Evolutionary conservation across 2,113 vertebrate species (phyloP).

Genomic region (Galemys pyrenaicus): DNA sequence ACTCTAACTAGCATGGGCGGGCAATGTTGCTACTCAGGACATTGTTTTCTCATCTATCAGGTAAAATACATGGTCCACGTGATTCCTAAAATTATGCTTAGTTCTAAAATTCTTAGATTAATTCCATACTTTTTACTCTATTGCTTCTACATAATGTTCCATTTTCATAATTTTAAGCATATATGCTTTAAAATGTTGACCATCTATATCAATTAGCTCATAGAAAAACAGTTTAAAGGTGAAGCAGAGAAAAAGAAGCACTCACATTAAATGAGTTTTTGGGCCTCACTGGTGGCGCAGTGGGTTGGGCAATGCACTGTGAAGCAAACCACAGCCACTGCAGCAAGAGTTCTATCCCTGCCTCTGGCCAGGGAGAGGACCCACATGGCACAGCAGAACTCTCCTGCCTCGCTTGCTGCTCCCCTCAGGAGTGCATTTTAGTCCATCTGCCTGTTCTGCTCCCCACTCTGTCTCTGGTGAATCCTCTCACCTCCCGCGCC

Average conservation of each 20-base stretch:
- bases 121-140: not conserved
- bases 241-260: slow-evolving; percentile 44
- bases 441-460: no score
- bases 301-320: not conserved
- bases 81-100: slow-evolving; percentile 17
- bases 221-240: slow-evolving; percentile 16
- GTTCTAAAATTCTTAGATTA: slow-evolving; percentile 18
- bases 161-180: slow-evolving; percentile 17
- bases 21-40: not conserved
- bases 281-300: no score
- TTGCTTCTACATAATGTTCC: not conserved
- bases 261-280: slow-evolving; percentile 1
- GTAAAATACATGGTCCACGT: not conserved
- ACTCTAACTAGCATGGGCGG: not conserved
- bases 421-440: no score
- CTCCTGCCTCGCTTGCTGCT: no score
- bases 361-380: no score
- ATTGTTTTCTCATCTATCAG: slow-evolving; percentile 2
- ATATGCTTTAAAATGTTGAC: not conserved
- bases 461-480: no score
- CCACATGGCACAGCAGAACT: no score
- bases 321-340: no score
- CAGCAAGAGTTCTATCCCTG: no score
- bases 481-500: no score
- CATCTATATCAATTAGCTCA: not conserved